Evolutionary conservation across 2,113 vertebrate species (phyloP).

Genomic region (Sebastes schlegelii): DNA sequence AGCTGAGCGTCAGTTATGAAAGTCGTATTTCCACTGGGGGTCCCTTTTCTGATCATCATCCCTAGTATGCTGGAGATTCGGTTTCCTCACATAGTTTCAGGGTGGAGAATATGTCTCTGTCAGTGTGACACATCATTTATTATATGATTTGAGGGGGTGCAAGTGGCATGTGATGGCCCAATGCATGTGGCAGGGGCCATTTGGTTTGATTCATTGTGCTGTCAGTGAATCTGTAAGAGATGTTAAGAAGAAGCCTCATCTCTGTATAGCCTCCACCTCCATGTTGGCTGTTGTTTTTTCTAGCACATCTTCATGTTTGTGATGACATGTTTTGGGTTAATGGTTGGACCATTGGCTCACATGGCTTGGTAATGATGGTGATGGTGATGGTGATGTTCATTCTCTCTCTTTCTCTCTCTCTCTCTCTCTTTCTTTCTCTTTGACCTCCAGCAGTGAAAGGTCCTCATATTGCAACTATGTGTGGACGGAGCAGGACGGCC

Average conservation of each 20-base stretch:
- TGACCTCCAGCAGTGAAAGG: conserved; percentile 88
- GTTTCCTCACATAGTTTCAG: conserved; percentile 18
- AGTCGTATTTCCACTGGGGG: conserved; percentile 20
- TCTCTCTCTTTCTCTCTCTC: conserved; percentile 60
- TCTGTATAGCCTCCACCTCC: conserved; percentile 6
- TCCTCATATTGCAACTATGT: conserved; percentile 85
- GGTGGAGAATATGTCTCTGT: conserved; percentile 41
- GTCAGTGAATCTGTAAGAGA: conserved; percentile 44
- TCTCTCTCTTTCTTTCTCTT: conserved; percentile 65
- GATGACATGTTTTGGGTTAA: conserved; percentile 8
- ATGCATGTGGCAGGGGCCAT: conserved; percentile 44
- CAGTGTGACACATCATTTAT: conserved; percentile 61
- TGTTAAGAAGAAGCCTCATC: conserved; percentile 14
- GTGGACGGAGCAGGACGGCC: conserved; percentile 87
- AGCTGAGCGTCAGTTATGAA: conserved; percentile 27
- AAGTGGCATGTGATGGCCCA: conserved; percentile 53
- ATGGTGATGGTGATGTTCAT: neutral
- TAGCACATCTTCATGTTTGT: conserved; percentile 11
- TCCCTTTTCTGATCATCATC: conserved; percentile 3
- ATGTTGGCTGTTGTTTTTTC: conserved; percentile 10
- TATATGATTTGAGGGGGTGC: conserved; percentile 40
- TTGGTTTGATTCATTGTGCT: conserved; percentile 60
- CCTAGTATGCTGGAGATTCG: neutral
- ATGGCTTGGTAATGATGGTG: conserved; percentile 19
- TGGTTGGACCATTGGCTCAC: conserved; percentile 16